Evolutionary conservation across 2,888 invertebrate species (phyloP), one percentile per base, ranked within the genome.

Genomic region (Graphium colonna): DNA sequence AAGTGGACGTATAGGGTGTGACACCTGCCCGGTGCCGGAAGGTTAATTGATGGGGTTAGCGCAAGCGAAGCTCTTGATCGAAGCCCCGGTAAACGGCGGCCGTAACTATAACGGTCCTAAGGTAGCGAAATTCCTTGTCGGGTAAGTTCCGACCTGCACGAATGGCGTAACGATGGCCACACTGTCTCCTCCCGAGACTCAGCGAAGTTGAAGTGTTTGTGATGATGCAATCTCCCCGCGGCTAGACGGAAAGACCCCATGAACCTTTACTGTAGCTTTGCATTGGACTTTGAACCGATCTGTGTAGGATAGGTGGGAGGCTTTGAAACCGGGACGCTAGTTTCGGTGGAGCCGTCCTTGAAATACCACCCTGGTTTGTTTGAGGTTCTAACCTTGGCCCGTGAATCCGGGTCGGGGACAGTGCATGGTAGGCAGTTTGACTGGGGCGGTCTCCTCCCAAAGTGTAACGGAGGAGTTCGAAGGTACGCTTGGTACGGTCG

Each of bases 41-140:
- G 61, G 60, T 61, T 59, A 53, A 48, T 3, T 1, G 36, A 33
- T 1, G 43, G 12, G 8, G 41, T 40, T n/a, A n/a, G n/a, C n/a
- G 26, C n/a, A 28, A 28, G n/a, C n/a, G n/a, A n/a, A n/a, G 33
- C 33, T 10, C n/a, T 33, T 3, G 8, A 33, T 33, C 8, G 33
- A 33, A 33, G 33, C 9, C 33, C 33, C 33, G 12, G 39, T 39
- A 13, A 39, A 12, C 15, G 39, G 33, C 33, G 33, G 33, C 33
- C 33, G 33, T 33, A 40, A 40, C 40, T 40, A 40, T 59, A 43
- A 61, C 63, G 59, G 59, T 63, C 63, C 59, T 63, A 63, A 63
- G 63, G 62, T 63, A 63, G 62, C 62, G 59, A 61, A 63, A 63
- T 64, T 57, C 62, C 64, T 63, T 63, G 63, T 61, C 63, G 60